phyloP scores from a whole-genome alignment of 2,113 vertebrate species.

The Gracilinanus agilis region DNA sequence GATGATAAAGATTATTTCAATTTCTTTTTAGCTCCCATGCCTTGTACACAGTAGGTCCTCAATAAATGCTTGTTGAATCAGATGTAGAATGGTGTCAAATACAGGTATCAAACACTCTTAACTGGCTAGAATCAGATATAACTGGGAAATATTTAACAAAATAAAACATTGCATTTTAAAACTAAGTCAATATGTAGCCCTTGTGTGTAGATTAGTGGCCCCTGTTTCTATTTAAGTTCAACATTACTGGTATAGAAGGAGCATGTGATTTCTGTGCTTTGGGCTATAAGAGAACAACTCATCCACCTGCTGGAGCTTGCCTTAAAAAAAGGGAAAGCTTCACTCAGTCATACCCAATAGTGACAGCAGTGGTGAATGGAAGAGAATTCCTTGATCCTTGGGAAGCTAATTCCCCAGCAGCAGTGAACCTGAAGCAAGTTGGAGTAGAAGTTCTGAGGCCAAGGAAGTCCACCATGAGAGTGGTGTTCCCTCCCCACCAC shows the following conservation, averaged over 20 bases:
- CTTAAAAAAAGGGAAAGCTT: constrained; percentile 33
- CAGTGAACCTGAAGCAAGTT: neutral
- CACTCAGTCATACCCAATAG: neutral
- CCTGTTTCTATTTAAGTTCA: neutral
- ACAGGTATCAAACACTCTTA: neutral
- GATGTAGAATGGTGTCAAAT: neutral
- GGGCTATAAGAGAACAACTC: neutral
- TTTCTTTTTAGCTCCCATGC: neutral
- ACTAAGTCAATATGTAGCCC: neutral
- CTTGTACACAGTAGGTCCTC: neutral
- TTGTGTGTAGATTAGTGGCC: neutral
- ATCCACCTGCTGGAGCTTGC: neutral
- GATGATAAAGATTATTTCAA: neutral
- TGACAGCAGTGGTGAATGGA: neutral
- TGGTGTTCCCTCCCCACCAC: too few species aligned
- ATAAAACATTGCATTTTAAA: neutral
- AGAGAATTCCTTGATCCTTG: neutral
- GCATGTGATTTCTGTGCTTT: neutral
- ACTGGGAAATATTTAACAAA: neutral
- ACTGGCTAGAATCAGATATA: neutral
- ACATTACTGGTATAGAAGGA: neutral
- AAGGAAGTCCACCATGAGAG: neutral
- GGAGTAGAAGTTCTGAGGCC: neutral
- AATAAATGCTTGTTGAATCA: neutral
- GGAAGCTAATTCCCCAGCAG: neutral